Evolutionary conservation across 2,888 invertebrate species (phyloP), one percentile per base, ranked within the genome.

Genomic region (Lottia scabra): DNA sequence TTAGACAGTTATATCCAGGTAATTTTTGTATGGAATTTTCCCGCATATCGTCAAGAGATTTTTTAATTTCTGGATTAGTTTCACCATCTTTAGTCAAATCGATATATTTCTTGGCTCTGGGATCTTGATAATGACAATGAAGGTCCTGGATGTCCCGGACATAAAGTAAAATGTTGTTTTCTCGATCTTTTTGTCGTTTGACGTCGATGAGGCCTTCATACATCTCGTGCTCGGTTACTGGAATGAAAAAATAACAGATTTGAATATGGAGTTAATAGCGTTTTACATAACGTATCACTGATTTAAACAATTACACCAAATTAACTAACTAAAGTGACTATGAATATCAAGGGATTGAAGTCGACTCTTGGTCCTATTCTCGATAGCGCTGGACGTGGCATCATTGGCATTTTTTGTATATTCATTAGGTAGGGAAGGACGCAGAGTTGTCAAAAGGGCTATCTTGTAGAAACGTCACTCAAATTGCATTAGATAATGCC

Each of bases 141-240:
- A 83, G 75, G 43, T 82, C 82, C 44, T 81, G 80, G 62, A 83
- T 82, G 27, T 83, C 80, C 15, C 83, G 70, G 15, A 83, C 74
- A 73, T 82, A 80, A 12, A 84, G 75, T 8, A 83, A 48, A 63
- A 80, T 79, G 65, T 80, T 80, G 27, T 76, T 65, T 43, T 74
- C 75, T 44, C 76, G 67, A 30, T 70, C 73, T 38, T 56, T 45
- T 26, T 71, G 63, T n/a, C 44, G 45, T 2, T 43, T 70, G 44
- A 77, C 45, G 38, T 74, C 75, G 13, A 82, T 56, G 15, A 83
- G 62, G 12, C 83, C 83, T 15, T 70, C 63, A n/a, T 78, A 76
- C 1, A 80, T 67, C 68, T 83, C 78, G 26, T 71, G 72, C 43
- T 82, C 81, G 10, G 83, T 77, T 48, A 82, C 84, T 84, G 77